Percentiles rank a stretch among this genome's conserved stretches.
phyloP scores from a whole-genome alignment of 2,888 invertebrate species.

The Athetis lepigone region DNA sequence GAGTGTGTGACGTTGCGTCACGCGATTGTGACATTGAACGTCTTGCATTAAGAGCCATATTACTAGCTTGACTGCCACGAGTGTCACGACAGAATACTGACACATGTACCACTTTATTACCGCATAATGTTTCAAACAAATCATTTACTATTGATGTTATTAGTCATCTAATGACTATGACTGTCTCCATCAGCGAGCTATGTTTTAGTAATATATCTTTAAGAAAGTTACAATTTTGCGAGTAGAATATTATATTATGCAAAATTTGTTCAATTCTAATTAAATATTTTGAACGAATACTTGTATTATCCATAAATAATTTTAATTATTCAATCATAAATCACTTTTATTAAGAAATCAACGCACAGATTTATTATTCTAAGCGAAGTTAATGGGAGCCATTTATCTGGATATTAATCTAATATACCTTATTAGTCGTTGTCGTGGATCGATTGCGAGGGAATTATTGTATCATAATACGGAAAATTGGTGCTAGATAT shows the following conservation, averaged over 20 bases:
- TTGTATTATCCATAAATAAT: constrained; percentile 60
- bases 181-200: constrained; percentile 6
- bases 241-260: constrained; percentile 22
- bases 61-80: constrained; percentile 39
- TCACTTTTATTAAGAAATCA: constrained; percentile 70
- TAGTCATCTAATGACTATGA: constrained; percentile 30
- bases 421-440: constrained; percentile 65
- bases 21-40: constrained; percentile 71
- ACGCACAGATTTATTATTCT: constrained; percentile 68
- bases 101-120: constrained; percentile 39
- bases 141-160: constrained; percentile 42
- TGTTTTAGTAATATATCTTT: constrained; percentile 41
- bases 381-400: constrained; percentile 67
- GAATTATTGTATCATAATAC: constrained; percentile 33
- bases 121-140: constrained; percentile 37
- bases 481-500: not conserved
- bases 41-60: constrained; percentile 66
- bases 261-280: constrained; percentile 39
- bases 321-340: constrained; percentile 67
- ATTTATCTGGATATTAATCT: constrained; percentile 73
- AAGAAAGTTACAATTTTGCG: constrained; percentile 21
- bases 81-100: constrained; percentile 19
- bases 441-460: constrained; percentile 52
- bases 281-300: constrained; percentile 36
- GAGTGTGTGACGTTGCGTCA: constrained; percentile 78